Conservation (phyloP, 2,797 vertebrate genomes). For the Xerus rutilus region DNA sequence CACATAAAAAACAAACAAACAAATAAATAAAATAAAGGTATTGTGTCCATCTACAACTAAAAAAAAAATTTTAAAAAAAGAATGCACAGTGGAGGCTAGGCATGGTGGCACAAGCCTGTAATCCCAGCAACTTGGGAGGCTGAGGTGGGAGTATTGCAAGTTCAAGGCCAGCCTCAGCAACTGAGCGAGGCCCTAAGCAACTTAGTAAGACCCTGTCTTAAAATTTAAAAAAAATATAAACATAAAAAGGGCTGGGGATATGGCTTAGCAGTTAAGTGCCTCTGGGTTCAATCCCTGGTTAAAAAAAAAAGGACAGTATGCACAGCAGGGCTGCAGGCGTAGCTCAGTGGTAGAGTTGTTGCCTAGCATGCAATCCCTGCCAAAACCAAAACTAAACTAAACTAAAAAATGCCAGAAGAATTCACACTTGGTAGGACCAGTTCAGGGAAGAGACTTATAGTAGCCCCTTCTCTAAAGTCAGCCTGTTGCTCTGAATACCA, state of each 20-base stretch:
- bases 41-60: too few relatives aligned
- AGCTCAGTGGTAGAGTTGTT: not conserved
- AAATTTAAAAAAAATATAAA: not conserved
- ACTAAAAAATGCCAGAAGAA: not conserved
- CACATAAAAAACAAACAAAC: too few relatives aligned
- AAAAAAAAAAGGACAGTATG: not conserved
- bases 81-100: too few relatives aligned
- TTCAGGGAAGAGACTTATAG: not conserved
- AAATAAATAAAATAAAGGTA: too few relatives aligned
- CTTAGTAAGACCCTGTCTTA: not conserved
- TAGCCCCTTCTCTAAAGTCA: conserved; percentile 6
- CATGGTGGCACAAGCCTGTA: not conserved
- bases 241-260: not conserved
- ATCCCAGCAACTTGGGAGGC: not conserved
- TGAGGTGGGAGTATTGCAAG: not conserved
- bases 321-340: not conserved
- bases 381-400: not conserved
- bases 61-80: too few relatives aligned
- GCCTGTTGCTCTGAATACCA: not conserved
- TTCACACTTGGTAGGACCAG: not conserved
- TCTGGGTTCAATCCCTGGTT: not conserved
- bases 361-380: not conserved
- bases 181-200: not conserved
- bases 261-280: not conserved
- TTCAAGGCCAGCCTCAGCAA: not conserved